Conservation (phyloP, 2,113 vertebrate species). For the Erythrocercus mccallii region DNA sequence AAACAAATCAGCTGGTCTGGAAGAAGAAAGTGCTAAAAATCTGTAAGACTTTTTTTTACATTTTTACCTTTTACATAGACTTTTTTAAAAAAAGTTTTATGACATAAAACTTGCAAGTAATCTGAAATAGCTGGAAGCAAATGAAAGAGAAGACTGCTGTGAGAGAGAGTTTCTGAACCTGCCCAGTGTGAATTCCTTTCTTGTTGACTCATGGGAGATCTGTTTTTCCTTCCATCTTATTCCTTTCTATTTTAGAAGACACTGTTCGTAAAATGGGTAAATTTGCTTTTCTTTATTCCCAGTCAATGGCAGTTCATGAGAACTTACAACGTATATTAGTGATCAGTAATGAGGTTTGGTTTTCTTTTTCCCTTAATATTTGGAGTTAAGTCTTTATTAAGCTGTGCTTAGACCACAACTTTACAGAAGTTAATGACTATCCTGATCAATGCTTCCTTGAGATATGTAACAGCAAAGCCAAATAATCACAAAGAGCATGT, state of each 20-base stretch:
- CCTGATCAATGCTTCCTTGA: background rate
- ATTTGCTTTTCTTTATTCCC: background rate
- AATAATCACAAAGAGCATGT: background rate
- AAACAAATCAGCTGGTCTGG: background rate
- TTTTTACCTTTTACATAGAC: background rate
- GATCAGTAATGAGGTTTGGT: background rate
- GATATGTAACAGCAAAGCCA: background rate
- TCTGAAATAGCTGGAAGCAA: background rate
- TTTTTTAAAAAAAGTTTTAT: background rate
- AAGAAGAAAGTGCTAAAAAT: background rate
- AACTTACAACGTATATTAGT: background rate
- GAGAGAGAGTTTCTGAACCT: background rate
- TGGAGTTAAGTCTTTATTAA: background rate
- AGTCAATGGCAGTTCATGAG: background rate
- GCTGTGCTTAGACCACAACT: background rate
- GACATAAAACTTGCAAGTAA: background rate
- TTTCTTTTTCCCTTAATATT: background rate
- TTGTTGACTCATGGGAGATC: background rate
- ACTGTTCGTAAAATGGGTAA: background rate
- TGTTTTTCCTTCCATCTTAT: background rate
- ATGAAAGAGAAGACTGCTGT: background rate
- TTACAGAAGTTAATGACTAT: background rate
- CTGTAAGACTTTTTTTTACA: background rate
- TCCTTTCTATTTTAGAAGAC: background rate
- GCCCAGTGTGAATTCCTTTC: background rate